Conservation (phyloP, 2,797 vertebrate species). For the Schizopygopsis malacanthus region DNA sequence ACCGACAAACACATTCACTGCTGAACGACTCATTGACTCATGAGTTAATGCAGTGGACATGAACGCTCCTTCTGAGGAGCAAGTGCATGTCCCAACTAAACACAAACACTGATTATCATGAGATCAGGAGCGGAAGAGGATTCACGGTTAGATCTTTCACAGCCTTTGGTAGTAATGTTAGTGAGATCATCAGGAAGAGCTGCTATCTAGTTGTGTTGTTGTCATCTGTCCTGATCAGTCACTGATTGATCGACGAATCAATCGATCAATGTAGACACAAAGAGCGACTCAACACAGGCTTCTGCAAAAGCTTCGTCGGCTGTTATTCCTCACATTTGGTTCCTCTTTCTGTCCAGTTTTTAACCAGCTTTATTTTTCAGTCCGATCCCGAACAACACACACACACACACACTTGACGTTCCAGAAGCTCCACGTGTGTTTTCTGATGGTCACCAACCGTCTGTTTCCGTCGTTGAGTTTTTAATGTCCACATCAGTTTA, state of each 20-base stretch:
- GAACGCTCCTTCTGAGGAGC: neutral
- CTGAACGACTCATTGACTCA: neutral
- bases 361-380: neutral
- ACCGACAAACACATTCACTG: neutral
- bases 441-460: neutral
- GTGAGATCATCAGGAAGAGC: neutral
- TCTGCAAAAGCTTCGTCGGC: slow-evolving; percentile 72
- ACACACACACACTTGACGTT: neutral
- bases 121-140: neutral
- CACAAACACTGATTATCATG: neutral
- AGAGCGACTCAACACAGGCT: slow-evolving; percentile 59
- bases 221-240: neutral
- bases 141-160: neutral
- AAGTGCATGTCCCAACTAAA: neutral
- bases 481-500: neutral
- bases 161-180: neutral
- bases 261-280: slow-evolving; percentile 8
- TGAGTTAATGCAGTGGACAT: neutral
- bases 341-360: slow-evolving; percentile 64
- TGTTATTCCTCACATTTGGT: slow-evolving; percentile 68
- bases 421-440: slow-evolving; percentile 17
- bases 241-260: no score
- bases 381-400: neutral
- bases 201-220: neutral
- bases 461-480: neutral